Conservation (phyloP, 2,888 invertebrate genomes). For the Lacanobia oleracea region DNA sequence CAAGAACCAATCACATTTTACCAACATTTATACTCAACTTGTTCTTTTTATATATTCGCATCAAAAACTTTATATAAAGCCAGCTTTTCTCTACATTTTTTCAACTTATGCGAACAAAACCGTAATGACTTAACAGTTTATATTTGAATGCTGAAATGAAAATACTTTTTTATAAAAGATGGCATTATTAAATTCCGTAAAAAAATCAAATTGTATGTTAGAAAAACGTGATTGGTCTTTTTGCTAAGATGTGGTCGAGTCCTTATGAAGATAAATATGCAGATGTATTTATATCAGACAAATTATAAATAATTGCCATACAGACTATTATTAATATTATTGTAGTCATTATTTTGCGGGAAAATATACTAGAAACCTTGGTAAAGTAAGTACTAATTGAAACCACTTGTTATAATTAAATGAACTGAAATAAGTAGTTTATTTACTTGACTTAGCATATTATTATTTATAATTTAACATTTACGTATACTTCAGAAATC, state of each 20-base stretch:
- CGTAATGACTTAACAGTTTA: too few species aligned
- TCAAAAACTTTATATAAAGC: too few species aligned
- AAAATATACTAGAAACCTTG: conserved; percentile 14
- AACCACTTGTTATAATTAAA: background rate
- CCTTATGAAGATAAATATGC: conserved; percentile 22
- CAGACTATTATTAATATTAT: conserved; percentile 17
- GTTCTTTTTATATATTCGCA: too few species aligned
- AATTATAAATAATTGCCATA: conserved; percentile 23
- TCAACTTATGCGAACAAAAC: too few species aligned
- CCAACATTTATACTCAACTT: background rate
- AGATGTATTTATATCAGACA: conserved; percentile 10
- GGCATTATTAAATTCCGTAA: too few species aligned
- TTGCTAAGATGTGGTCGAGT: background rate
- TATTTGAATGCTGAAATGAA: too few species aligned
- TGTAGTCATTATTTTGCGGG: conserved; percentile 23
- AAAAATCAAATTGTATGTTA: too few species aligned
- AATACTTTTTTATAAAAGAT: too few species aligned
- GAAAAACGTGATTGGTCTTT: conserved; percentile 4
- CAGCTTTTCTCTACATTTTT: too few species aligned
- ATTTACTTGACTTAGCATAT: background rate
- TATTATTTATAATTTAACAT: background rate
- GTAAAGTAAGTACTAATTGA: background rate
- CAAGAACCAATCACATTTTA: conserved; percentile 4
- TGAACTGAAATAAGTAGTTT: background rate
- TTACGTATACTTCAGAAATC: background rate